A percentile compares a stretch with the other conserved stretches of the same genome.
Conservation (phyloP, 2,888 invertebrate genomes). For the Oxytorus armatus region DNA sequence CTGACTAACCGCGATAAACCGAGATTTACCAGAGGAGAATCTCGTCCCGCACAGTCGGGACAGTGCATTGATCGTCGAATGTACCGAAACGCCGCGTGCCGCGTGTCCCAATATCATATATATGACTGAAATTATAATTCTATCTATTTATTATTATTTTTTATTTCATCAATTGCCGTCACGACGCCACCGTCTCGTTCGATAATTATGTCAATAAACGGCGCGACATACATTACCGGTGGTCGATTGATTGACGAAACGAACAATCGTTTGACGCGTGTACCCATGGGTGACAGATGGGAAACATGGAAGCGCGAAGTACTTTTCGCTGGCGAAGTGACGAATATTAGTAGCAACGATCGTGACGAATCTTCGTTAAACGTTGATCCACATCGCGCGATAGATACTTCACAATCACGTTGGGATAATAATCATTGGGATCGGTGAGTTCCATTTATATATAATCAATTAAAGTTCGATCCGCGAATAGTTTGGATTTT, state of each 20-base stretch:
- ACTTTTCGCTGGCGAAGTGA: conserved; percentile 49
- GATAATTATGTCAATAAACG: conserved; percentile 27
- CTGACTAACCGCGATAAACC: conserved; percentile 50
- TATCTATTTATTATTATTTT: conserved; percentile 1
- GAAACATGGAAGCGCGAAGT: conserved; percentile 67
- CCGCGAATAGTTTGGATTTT: conserved; percentile 19
- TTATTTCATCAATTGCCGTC: not conserved
- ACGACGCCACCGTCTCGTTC: not conserved
- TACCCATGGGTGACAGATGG: conserved; percentile 65
- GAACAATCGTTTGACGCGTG: conserved; percentile 45
- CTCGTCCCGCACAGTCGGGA: conserved; percentile 43
- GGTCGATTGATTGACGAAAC: conserved; percentile 13
- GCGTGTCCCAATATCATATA: not conserved
- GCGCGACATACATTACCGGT: not conserved
- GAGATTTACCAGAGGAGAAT: conserved; percentile 37
- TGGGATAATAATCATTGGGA: conserved; percentile 42
- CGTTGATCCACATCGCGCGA: conserved; percentile 20
- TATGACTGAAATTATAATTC: not conserved
- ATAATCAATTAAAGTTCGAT: conserved; percentile 2
- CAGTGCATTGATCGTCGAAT: conserved; percentile 45
- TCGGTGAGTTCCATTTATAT: conserved; percentile 61
- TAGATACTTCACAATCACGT: conserved; percentile 8
- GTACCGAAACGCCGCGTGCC: conserved; percentile 26
- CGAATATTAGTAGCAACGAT: conserved; percentile 27
- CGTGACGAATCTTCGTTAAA: conserved; percentile 42